Conservation (phyloP, 2,113 vertebrate species). For the Chrysochloris asiatica region DNA sequence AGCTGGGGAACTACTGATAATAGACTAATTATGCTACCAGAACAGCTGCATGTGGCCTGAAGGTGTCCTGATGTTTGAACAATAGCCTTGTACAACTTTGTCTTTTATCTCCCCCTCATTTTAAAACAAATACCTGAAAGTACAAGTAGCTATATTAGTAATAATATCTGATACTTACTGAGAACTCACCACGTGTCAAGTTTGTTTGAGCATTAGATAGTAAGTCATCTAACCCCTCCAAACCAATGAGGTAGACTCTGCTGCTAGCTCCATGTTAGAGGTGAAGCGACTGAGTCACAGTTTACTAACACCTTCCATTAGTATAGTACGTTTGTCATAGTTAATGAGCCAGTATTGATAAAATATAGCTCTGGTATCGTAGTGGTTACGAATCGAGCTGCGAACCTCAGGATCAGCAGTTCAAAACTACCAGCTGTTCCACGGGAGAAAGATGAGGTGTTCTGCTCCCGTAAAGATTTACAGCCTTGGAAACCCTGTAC, state of each 20-base stretch:
- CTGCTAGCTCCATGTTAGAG: neutral
- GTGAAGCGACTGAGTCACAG: neutral
- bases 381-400: too few relatives aligned
- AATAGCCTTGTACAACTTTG: neutral
- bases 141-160: neutral
- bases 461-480: too few relatives aligned
- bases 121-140: conserved; percentile 26
- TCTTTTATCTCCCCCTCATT: neutral
- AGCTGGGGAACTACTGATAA: neutral
- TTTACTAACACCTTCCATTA: neutral
- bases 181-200: neutral
- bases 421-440: too few relatives aligned
- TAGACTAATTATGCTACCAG: neutral
- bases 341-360: too few relatives aligned
- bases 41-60: neutral
- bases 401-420: too few relatives aligned
- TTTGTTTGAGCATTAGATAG: too few relatives aligned
- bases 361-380: too few relatives aligned
- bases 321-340: too few relatives aligned
- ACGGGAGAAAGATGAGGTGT: too few relatives aligned
- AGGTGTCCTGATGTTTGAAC: neutral
- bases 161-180: neutral
- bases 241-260: neutral
- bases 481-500: too few relatives aligned
- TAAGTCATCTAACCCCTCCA: neutral